Conservation (phyloP, 92 coral and sea anemone species). For the Nematostella vectensis region DNA sequence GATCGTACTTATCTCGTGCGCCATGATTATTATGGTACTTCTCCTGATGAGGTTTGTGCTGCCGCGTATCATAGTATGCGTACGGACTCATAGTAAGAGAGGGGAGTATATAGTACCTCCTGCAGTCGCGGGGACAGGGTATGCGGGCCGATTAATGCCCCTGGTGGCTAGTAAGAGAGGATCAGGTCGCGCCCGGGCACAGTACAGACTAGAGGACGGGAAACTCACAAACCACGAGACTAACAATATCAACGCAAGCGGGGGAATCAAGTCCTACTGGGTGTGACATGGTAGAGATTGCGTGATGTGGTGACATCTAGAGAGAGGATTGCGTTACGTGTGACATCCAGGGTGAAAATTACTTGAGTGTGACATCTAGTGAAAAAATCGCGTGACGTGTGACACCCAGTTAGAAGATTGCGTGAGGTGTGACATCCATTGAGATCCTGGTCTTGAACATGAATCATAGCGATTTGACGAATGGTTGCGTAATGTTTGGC, state of each 20-base stretch:
- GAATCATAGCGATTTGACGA: too few relatives aligned
- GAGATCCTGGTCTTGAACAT: too few relatives aligned
- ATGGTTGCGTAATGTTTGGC: too few relatives aligned
- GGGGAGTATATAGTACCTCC: slow-evolving; percentile 85
- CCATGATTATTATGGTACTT: slow-evolving; percentile 45
- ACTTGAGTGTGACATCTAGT: too few relatives aligned
- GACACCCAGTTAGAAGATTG: too few relatives aligned
- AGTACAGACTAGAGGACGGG: slow-evolving; percentile 24
- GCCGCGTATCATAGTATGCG: slow-evolving; percentile 53
- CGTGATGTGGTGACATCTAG: too few relatives aligned
- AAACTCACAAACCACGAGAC: slow-evolving; percentile 15
- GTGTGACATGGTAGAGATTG: slow-evolving; percentile 28
- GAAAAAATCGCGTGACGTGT: too few relatives aligned
- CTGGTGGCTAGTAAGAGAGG: slow-evolving; percentile 37
- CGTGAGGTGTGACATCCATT: too few relatives aligned
- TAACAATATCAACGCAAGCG: slow-evolving; percentile 17
- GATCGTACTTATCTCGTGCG: slow-evolving; percentile 46
- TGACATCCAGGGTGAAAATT: too few relatives aligned
- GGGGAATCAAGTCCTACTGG: slow-evolving; percentile 63
- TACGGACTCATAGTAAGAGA: slow-evolving; percentile 77
- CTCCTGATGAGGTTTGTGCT: slow-evolving; percentile 46
- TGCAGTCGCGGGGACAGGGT: slow-evolving; percentile 46
- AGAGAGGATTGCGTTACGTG: too few relatives aligned
- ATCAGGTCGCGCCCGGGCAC: slow-evolving; percentile 33
- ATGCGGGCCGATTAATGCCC: slow-evolving; percentile 65